These are phyloP conservation scores for Agelas oroides DNA, from an alignment of 37 sponge, comb jelly and placozoan genomes.

Conservation along the genomic window DNA sequence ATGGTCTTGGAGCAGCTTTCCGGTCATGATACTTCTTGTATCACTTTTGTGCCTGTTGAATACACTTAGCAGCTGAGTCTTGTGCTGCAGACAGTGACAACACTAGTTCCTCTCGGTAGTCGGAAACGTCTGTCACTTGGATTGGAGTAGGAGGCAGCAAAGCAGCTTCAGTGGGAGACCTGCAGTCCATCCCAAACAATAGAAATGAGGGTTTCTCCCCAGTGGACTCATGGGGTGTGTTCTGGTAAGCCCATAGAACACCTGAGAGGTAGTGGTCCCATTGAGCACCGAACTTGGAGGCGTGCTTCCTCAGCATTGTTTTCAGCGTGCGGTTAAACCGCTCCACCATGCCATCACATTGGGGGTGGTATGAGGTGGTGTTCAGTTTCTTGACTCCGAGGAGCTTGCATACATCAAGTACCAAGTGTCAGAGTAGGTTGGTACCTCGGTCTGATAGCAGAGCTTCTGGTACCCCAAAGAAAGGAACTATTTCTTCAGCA, in stretches of 20 bases:
- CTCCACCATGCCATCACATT: slow-evolving; percentile 37
- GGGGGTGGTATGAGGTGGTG: slow-evolving; percentile 50
- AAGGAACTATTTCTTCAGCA: slow-evolving; percentile 28
- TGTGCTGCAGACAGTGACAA: slow-evolving; percentile 36
- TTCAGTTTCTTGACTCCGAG: slow-evolving; percentile 45
- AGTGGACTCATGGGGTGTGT: slow-evolving; percentile 58
- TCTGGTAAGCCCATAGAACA: slow-evolving; percentile 43
- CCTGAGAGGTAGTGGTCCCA: slow-evolving; percentile 48
- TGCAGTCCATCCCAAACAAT: slow-evolving; percentile 40
- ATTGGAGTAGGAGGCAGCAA: slow-evolving; percentile 9
- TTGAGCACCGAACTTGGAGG: slow-evolving; percentile 10
- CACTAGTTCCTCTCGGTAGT: slow-evolving; percentile 34
- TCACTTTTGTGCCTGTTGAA: slow-evolving; percentile 6
- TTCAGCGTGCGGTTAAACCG: slow-evolving; percentile 42
- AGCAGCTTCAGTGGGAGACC: slow-evolving; percentile 30
- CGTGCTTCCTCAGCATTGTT: slow-evolving; percentile 34
- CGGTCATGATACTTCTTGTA: slow-evolving; percentile 36
- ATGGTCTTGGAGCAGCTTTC: background rate
- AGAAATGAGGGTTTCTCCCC: slow-evolving; percentile 49
- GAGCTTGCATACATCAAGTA: slow-evolving; percentile 30
- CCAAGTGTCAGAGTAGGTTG: slow-evolving; percentile 29
- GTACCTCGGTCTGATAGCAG: slow-evolving; percentile 41
- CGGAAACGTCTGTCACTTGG: background rate
- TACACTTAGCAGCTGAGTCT: slow-evolving; percentile 7
- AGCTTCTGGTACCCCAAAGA: slow-evolving; percentile 45